Base-by-base conservation (phyloP, 2,113 vertebrate genomes). In the Passer domesticus region DNA sequence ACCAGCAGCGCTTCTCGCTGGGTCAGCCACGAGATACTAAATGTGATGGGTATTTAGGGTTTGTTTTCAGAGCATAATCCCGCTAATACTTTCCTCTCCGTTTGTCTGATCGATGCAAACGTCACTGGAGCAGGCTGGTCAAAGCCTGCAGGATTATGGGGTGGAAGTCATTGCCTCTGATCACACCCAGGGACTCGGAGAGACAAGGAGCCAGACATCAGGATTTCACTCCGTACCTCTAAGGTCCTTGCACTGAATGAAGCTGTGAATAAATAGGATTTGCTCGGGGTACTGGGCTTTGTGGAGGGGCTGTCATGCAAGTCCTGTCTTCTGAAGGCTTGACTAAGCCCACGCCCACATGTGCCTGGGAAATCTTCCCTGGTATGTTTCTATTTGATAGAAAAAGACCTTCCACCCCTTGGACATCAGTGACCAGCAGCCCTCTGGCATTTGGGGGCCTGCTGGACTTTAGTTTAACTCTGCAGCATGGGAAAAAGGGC, bases 41-140 rank as follows among this genome's bases (percentile, higher is more conserved):
- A 90, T 43, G 53, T 50, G 52, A 73, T 52, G 66, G 31, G 44
- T 82, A 22, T 63, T 83, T 63, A 86, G 56, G 76, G 37, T 74
- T 86, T 86, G 85, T 70, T 88, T 90, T 93, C 64, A 56, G 64
- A 72, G 64, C 37, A 39, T 86, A 87, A 86, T 81, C 66, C 73
- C 64, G 2, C 70, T 76, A 66, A 83, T 83, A 33, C 53, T 88
- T 90, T 43, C 27, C 46, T 77, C 13, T 91, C 39, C 12, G 3
- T 47, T 86, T n/a, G 50, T 21, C 39, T 52, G 66, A 44, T 77
- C 2, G 7, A 56, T 78, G 75, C 41, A 53, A 35, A 49, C 9
- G 17, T n/a, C 28, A 1, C 69, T 46, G 64, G 39, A 68, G 23
- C 37, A 50, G 66, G n/a, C 39, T 91, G 70, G 33, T 3, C 28